Evolutionary conservation across 1,140 invertebrate species (phyloP).

Genomic region (honey bee (Apis mellifera)): Amel_HAv3.1 CM009935.2:12539501-12540000

Average conservation of each 20-base stretch:
- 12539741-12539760: constrained; percentile 56
- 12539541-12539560: too few relatives aligned
- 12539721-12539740: constrained; percentile 51
- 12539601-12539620: constrained; percentile 15
- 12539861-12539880: constrained; percentile 26
- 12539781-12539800: constrained; percentile 4
- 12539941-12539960: too few relatives aligned
- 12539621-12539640: constrained; percentile 2
- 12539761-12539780: constrained; percentile 58
- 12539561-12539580: neutral
- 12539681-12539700: constrained; percentile 41
- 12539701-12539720: constrained; percentile 58
- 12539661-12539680: constrained; percentile 34
- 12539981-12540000: too few relatives aligned
- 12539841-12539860: constrained; percentile 30
- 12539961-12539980: too few relatives aligned
- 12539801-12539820: neutral
- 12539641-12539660: constrained; percentile 53
- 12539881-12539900: too few relatives aligned
- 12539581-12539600: neutral
- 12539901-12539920: neutral
- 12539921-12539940: too few relatives aligned
- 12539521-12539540: too few relatives aligned
- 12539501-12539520: too few relatives aligned
- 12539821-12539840: neutral